These are phyloP conservation scores for Euphonia xanthogaster DNA, from an alignment of 2,797 vertebrate species.

Conservation along the genomic window DNA sequence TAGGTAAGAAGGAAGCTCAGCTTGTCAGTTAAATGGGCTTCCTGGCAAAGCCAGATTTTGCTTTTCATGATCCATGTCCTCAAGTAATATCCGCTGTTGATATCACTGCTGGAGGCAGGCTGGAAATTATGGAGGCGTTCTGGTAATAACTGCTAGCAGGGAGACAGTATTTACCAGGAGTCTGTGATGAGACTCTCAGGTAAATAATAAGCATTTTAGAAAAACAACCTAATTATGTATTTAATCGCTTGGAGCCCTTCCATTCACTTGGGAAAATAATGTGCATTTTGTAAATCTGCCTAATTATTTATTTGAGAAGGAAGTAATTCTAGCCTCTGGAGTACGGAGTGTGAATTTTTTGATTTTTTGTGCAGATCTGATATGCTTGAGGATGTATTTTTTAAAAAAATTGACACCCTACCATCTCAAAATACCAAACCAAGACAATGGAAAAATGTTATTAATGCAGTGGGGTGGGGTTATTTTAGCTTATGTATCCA, in stretches of 20 bases:
- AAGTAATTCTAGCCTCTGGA: constrained; percentile 26
- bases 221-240: constrained; percentile 67
- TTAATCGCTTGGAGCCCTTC: constrained; percentile 49
- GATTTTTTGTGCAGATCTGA: neutral
- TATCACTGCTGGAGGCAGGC: neutral
- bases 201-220: constrained; percentile 71
- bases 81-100: neutral
- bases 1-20: neutral
- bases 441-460: neutral
- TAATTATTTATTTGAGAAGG: constrained; percentile 61
- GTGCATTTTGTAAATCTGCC: constrained; percentile 43
- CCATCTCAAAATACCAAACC: neutral
- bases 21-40: neutral
- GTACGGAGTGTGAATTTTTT: neutral
- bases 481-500: neutral
- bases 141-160: constrained; percentile 35
- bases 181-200: constrained; percentile 37
- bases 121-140: constrained; percentile 15
- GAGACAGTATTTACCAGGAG: constrained; percentile 53
- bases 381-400: neutral
- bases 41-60: neutral
- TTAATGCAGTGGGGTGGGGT: neutral
- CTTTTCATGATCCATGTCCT: neutral
- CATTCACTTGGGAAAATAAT: constrained; percentile 54
- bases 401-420: neutral